Conservation (phyloP, 2,888 invertebrate genomes). For the Tipula unca region DNA sequence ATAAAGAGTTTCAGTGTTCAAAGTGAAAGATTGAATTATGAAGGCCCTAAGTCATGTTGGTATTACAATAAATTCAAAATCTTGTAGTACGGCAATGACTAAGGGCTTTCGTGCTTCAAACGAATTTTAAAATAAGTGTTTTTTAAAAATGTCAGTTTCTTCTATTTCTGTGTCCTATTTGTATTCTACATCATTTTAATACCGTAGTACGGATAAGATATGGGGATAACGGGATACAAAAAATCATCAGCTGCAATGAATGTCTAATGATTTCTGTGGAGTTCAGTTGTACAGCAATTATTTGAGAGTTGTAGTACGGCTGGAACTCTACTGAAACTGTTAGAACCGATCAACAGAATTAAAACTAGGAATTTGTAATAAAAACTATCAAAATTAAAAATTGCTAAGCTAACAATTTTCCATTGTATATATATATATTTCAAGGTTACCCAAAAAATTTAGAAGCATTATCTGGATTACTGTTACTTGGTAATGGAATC, state of each 20-base stretch:
- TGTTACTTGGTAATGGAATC: background rate
- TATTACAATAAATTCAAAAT: background rate
- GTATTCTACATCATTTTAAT: background rate
- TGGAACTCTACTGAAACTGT: conserved; percentile 16
- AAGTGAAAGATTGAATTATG: background rate
- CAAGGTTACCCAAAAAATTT: background rate
- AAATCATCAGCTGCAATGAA: background rate
- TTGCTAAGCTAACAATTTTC: background rate
- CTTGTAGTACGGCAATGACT: background rate
- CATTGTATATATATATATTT: background rate
- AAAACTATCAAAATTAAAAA: background rate
- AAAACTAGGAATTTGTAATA: background rate
- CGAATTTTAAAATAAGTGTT: background rate
- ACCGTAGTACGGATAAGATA: conserved; percentile 18
- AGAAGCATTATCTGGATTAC: background rate
- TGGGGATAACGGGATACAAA: background rate
- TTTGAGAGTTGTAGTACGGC: conserved; percentile 16
- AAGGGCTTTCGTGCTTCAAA: background rate
- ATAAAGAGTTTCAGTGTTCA: background rate
- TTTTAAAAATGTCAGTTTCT: background rate
- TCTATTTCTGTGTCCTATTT: background rate
- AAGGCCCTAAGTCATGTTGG: background rate
- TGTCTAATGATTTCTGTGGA: background rate
- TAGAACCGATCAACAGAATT: background rate
- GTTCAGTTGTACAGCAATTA: background rate